Conservation (phyloP, 2,113 vertebrate species). For the Ochotona curzoniae region DNA sequence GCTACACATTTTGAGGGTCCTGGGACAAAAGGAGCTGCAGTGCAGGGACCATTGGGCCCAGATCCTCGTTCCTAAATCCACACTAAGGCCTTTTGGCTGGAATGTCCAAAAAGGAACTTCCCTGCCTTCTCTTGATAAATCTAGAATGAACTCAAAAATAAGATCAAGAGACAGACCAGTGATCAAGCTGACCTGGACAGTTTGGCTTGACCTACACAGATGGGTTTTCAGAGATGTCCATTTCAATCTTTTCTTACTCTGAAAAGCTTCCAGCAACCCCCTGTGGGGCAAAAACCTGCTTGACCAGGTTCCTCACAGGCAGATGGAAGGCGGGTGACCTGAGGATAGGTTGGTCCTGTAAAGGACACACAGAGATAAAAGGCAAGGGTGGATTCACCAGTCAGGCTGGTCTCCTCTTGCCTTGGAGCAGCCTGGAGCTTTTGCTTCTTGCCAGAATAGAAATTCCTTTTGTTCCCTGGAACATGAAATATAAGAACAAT, state of each 20-base stretch:
- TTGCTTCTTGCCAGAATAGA: neutral
- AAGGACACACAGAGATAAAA: neutral
- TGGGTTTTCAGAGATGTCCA: slow-evolving; percentile 4
- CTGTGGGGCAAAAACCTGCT: neutral
- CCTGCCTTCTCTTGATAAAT: slow-evolving; percentile 37
- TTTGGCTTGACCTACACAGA: slow-evolving; percentile 21
- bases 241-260: neutral
- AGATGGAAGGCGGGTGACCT: neutral
- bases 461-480: neutral
- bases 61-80: neutral
- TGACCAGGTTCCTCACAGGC: neutral
- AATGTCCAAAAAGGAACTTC: neutral
- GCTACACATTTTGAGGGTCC: neutral
- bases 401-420: neutral
- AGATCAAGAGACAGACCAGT: neutral
- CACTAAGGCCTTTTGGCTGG: neutral
- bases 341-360: neutral
- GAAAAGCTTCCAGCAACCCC: neutral
- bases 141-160: slow-evolving; percentile 41
- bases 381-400: neutral
- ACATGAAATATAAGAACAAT: neutral
- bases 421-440: neutral
- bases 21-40: neutral
- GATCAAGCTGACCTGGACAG: neutral
- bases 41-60: neutral